Base-by-base conservation (phyloP, 1,140 invertebrate genomes). In the Achroia grisella region DNA sequence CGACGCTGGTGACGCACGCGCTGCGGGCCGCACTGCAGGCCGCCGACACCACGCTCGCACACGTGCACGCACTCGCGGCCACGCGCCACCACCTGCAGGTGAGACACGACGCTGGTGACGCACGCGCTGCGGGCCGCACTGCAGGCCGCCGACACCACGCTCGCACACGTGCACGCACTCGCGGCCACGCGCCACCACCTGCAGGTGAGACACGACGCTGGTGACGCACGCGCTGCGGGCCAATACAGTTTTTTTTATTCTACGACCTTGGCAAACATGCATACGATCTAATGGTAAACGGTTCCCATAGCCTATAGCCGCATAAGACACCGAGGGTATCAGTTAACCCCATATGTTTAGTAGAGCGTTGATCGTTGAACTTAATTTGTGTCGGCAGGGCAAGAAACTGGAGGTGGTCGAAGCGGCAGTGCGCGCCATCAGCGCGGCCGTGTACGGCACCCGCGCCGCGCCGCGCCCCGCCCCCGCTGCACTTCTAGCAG, bases 31-130 rank as follows among this genome's bases (percentile, higher is more conserved):
- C 92, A 1, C 72, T 92, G 1, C 81, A 89, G 11, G 89, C 91
- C 23, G 89, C 94, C 10, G 90, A 92, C 63, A 92, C 90, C 12
- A 90, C 88, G 37, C 80, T 97, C 32, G 89, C 92, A 40, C 91
- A 90, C 35, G 93, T 97, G 0, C 93, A 95, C 60, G 96, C 93
- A 12, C 82, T 98, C 23, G 88, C 91, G 59, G 93, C 97, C 72
- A 88, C 73, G n/a, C 61, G 67, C 2, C 56, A 66, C 10, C 64
- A 76, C 32, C 44, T 73, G 10, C 50, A 75, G 66, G 69, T 76
- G n/a, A n/a, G n/a, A n/a, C n/a, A n/a, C n/a, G n/a, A n/a, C n/a
- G n/a, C n/a, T n/a, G n/a, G 95, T 94, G 10, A 95, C 95, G 35
- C 89, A 94, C 63, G 87, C 94, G 6, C 81, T 97, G 36, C 92